These are phyloP conservation scores for Cydia splendana DNA, from an alignment of 1,140 invertebrate species.

Conservation along the genomic window DNA sequence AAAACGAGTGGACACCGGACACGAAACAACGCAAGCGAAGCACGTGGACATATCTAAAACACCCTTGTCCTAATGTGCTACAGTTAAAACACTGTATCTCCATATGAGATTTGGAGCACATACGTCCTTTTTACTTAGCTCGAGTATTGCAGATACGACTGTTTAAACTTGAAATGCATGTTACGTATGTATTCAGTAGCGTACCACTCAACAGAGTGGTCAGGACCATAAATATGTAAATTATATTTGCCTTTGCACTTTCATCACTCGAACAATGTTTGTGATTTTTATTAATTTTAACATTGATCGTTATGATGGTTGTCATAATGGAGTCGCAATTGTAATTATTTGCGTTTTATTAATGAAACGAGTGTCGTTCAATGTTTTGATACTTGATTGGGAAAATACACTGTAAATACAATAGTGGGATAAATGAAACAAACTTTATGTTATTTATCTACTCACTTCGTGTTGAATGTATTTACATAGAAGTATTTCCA, in stretches of 20 bases:
- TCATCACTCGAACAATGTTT: conserved; percentile 40
- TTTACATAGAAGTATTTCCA: too few relatives aligned
- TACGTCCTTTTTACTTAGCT: neutral
- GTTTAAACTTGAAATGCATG: neutral
- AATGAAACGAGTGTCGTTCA: neutral
- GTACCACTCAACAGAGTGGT: neutral
- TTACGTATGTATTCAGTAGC: conserved; percentile 10
- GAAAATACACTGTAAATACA: neutral
- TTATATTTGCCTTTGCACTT: conserved; percentile 42
- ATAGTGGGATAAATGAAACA: neutral
- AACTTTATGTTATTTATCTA: neutral
- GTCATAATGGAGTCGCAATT: neutral
- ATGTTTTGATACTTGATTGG: neutral
- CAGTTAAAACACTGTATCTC: neutral
- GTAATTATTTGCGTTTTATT: conserved; percentile 4
- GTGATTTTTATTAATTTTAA: conserved; percentile 30
- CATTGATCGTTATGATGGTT: neutral
- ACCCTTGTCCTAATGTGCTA: neutral
- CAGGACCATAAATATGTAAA: conserved; percentile 43
- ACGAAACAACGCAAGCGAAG: neutral
- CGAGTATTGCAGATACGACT: neutral
- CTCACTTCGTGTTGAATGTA: neutral
- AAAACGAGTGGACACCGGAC: neutral
- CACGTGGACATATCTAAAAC: neutral
- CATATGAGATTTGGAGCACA: neutral